Evolutionary conservation across 2,888 invertebrate genomes (phyloP), one percentile per base, ranked within the genome.

Genomic region (Chymomyza fuscimana): DNA sequence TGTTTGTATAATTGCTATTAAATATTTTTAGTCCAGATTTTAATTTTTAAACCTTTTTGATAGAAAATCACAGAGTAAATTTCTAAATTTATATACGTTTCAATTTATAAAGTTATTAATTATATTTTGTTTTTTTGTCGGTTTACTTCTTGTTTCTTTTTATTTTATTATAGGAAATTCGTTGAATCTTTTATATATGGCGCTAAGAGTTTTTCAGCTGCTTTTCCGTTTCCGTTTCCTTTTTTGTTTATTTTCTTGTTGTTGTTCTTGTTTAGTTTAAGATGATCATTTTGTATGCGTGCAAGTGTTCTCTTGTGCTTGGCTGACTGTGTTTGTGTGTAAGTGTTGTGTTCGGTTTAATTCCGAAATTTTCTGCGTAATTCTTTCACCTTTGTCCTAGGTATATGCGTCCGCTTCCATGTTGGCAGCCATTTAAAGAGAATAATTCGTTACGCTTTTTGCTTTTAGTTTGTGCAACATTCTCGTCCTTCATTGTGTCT

Each of bases 11-110:
- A 70, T 22, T 70, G 60, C 12, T 36, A 69, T 73, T 73, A 78
- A 78, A 72, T 76, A 73, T 72, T 75, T 68, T 73, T 74, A 71
- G 71, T 74, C 71, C 74, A 79, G 77, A 83, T 78, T 82, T 60
- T 32, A 81, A 69, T 65, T 52, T 63, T 68, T 87, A 87, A 86
- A 86, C 85, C 88, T 79, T 86, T 87, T 88, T 73, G 85, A 86
- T 84, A 87, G 86, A 86, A 87, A 89, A 89, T 89, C 88, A 89
- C 88, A 89, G 88, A 88, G 89, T 84, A 84, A 89, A 89, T 88
- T 83, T 87, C 82, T 86, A 85, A 84, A 78, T 73, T 69, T 58
- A 58, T 58, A 29, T 58, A 29, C 15, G 15, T 32, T 64, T 63
- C n/a, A 46, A 22, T 72, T 60, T 64, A 1, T 10, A 22, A 59